Base-by-base conservation (phyloP, 2,888 invertebrate species). In the Timandra comae region DNA sequence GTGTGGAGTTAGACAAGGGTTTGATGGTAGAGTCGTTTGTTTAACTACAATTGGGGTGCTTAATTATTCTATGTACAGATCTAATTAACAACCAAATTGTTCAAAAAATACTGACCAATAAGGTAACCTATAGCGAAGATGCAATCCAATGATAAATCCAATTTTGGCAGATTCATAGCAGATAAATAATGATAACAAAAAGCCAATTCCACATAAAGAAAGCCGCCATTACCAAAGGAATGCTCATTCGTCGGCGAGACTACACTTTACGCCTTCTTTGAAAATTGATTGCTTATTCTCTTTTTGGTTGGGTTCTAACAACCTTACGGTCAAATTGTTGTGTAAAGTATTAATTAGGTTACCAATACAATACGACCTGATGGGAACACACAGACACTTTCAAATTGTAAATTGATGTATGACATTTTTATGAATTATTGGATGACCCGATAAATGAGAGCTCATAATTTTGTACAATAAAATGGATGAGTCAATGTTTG, bases 211-310 rank as follows among this genome's bases (percentile, higher is more conserved):
- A 16, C 4, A 1, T 16, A 16, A 16, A 16, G 5, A 1, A 16
- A 16, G 1, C 16, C 38, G 34, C 62, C 56, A 67, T 68, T 67
- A 64, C 56, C 59, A 41, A 47, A 59, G 64, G 72, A 71, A 74
- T 73, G 72, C 42, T 58, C 57, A 61, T 62, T 63, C 65, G 65
- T 56, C 58, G 63, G 46, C 56, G 55, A 49, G 64, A 49, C 62
- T 62, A 53, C 70, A 72, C 72, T 74, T 75, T 70, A 61, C 74
- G 73, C 71, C 16, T 16, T 16, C 72, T 60, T 58, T 57, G 52
- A 56, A 63, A 73, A 70, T 67, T 68, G 69, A 74, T 74, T 64
- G 66, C 61, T 62, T 63, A 55, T 63, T 63, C 63, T 65, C 50
- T 56, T 64, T 66, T 64, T 60, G 60, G 57, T 43, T 55, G 56